Base-by-base conservation (phyloP, 2,797 vertebrate species). In the Xenentodon cancila region DNA sequence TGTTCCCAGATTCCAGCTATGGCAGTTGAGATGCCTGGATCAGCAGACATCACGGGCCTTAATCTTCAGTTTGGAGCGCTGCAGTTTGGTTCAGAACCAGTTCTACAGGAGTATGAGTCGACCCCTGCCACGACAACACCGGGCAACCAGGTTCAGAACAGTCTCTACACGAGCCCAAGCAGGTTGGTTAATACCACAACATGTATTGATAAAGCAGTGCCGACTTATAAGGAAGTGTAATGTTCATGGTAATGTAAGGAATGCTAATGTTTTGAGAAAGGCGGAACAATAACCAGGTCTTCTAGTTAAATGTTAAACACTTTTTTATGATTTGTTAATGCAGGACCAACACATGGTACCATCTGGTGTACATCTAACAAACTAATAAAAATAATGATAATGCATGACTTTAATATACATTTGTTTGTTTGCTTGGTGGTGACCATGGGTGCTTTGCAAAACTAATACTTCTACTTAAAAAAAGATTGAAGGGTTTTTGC, bases 21-120 rank as follows among this genome's bases (percentile, higher is more conserved):
- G 68, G 97, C 98, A 0, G 97, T 99, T 82, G 98, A 99, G 80
- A 99, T 99, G 98, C 98, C 98, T 4, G 97, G 96, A 64, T 96
- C 97, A 0, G 90, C 97, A 0, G 97, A 99, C 87, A 96, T 99
- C 79, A 94, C 96, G 19, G 97, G 97, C 77, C 93, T 99, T 57
- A 98, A 98, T 83, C 93, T 99, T 88, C 98, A 99, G 91, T 99
- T 99, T 19, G 98, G 98, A 71, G 97, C 97, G 0, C 90, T 99
- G 75, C 97, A 98, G 81, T 99, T 99, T 69, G 98, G 97, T 17
- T 98, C 97, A 0, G 98, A 99, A 90, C 97, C 97, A 11, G 96
- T 95, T 71, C 92, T 98, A 9, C 89, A 94, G 0, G 98, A 98
- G 64, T 99, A 98, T 0, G 97, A 98, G 54, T 78, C 94, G 0